A percentile compares a stretch with the other conserved stretches of the same genome.
Evolutionary conservation across 2,888 invertebrate genomes (phyloP).

Genomic region (Marronus borbonicus): DNA sequence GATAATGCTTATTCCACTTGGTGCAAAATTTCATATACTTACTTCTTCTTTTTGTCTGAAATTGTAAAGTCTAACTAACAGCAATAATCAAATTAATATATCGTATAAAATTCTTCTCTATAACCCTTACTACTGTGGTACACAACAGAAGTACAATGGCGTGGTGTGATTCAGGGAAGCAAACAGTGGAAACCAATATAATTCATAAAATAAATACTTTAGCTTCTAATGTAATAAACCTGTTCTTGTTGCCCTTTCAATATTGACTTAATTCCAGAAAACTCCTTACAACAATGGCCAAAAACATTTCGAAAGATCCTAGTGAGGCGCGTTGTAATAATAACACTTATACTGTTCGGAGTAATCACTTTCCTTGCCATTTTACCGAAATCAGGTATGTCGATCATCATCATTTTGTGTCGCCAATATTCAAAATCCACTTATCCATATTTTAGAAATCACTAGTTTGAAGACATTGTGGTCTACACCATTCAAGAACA

Average conservation of each 20-base stretch:
- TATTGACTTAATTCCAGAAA: conserved; percentile 5
- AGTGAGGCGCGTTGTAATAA: conserved; percentile 28
- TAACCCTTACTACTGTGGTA: no score
- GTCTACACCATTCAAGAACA: not conserved
- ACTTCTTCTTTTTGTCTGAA: no score
- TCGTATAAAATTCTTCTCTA: no score
- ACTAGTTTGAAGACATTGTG: not conserved
- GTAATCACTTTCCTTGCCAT: conserved; percentile 18
- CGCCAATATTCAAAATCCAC: not conserved
- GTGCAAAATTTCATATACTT: no score
- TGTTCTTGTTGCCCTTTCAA: no score
- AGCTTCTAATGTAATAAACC: not conserved
- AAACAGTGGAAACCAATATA: no score
- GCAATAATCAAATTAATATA: no score
- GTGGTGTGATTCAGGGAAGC: no score
- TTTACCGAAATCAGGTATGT: conserved; percentile 34
- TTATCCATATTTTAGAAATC: not conserved
- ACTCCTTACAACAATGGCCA: not conserved
- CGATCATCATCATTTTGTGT: not conserved
- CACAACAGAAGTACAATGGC: no score
- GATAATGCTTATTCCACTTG: no score
- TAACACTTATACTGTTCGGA: conserved; percentile 15
- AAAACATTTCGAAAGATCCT: conserved; percentile 12
- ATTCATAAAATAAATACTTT: no score
- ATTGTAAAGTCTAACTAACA: no score